These are phyloP conservation scores for Parauchenoglanis punctatus DNA, from an alignment of 2,797 vertebrate genomes.

Conservation along the genomic window DNA sequence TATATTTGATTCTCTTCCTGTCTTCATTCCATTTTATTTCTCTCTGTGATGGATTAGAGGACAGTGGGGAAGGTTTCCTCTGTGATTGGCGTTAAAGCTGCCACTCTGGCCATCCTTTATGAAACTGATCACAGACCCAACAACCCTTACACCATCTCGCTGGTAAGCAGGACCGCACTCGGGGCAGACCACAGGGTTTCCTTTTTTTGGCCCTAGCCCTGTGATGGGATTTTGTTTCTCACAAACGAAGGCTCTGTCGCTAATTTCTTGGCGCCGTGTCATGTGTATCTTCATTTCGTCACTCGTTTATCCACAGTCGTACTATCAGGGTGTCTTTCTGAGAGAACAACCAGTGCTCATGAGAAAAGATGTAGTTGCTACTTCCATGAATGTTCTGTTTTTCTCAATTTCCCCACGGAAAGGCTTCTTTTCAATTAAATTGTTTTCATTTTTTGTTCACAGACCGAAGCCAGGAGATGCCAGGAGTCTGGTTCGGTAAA, in stretches of 20 bases:
- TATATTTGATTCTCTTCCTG: neutral
- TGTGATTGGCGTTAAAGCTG: conserved; percentile 89
- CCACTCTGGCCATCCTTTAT: conserved; percentile 92
- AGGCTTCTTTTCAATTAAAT: neutral
- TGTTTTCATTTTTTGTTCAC: conserved; percentile 22
- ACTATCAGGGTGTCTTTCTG: neutral
- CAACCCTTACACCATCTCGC: conserved; percentile 70
- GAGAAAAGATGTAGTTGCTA: neutral
- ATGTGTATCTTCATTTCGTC: neutral
- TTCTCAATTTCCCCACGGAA: neutral
- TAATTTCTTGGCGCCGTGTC: neutral
- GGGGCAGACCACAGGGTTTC: neutral
- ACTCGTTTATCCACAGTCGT: neutral
- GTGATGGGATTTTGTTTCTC: neutral
- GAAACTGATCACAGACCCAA: conserved; percentile 93
- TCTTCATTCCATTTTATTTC: conserved; percentile 11
- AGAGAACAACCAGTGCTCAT: neutral
- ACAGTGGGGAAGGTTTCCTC: conserved; percentile 91
- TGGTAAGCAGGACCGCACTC: conserved; percentile 79
- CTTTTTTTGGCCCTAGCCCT: neutral
- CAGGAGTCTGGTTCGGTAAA: conserved; percentile 40
- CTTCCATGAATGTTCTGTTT: neutral
- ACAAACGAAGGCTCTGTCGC: neutral
- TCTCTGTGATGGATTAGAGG: conserved; percentile 73
- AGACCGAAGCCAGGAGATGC: conserved; percentile 52